A percentile compares a stretch with the other conserved stretches of the same genome.
These are phyloP conservation scores for Candoia aspera DNA, from an alignment of 2,113 vertebrate genomes.

Conservation along the genomic window DNA sequence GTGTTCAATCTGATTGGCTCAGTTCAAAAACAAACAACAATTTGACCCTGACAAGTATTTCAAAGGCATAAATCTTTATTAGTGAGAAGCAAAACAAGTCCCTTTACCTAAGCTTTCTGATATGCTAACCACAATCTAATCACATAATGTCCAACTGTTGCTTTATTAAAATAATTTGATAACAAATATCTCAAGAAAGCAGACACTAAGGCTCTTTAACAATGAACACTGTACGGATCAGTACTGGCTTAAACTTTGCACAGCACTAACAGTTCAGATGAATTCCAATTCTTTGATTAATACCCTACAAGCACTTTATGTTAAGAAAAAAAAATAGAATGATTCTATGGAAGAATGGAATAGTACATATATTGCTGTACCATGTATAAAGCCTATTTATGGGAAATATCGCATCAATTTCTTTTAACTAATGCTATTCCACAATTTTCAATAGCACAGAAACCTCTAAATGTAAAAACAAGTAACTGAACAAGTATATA, in stretches of 20 bases:
- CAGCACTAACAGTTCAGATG: slow-evolving; percentile 61
- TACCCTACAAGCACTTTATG: slow-evolving; percentile 44
- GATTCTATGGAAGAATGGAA: slow-evolving; percentile 49
- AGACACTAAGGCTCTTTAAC: slow-evolving; percentile 67
- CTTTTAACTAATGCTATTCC: background rate
- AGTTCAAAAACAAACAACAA: slow-evolving; percentile 22
- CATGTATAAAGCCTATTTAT: slow-evolving; percentile 17
- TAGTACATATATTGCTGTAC: background rate
- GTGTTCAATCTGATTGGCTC: slow-evolving; percentile 1
- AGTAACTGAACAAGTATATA: background rate
- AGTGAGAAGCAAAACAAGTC: slow-evolving; percentile 54
- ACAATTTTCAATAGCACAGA: slow-evolving; percentile 31
- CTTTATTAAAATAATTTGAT: slow-evolving; percentile 73
- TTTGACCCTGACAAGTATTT: slow-evolving; percentile 51
- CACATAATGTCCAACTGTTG: slow-evolving; percentile 62
- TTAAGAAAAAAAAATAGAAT: slow-evolving; percentile 43
- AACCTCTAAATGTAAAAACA: background rate
- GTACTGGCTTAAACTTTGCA: slow-evolving; percentile 68
- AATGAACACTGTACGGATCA: slow-evolving; percentile 59
- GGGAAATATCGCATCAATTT: background rate
- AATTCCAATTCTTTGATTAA: slow-evolving; percentile 64
- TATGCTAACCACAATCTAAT: slow-evolving; percentile 70
- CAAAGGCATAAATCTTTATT: slow-evolving; percentile 65
- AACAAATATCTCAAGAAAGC: slow-evolving; percentile 58
- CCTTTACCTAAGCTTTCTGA: slow-evolving; percentile 66